A percentile compares a stretch with the other conserved stretches of the same genome.
Evolutionary conservation across 2,888 invertebrate genomes (phyloP).

Genomic region (Cotesia congregata): DNA sequence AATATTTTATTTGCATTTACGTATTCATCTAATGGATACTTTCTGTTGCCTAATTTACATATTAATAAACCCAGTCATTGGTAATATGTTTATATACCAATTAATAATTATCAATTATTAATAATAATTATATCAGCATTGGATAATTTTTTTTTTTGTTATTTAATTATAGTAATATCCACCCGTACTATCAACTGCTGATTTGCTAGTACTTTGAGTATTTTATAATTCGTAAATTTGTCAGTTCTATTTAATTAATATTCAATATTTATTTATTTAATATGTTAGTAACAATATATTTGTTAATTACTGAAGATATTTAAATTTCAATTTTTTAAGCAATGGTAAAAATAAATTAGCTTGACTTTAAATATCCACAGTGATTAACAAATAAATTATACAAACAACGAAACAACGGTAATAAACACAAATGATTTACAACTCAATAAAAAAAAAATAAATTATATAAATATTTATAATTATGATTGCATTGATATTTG

Average conservation of each 20-base stretch:
- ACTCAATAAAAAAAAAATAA: not conserved
- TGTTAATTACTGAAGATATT: constrained; percentile 24
- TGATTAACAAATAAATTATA: constrained; percentile 5
- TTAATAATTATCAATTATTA: constrained; percentile 29
- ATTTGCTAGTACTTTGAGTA: constrained; percentile 1
- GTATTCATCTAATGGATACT: constrained; percentile 65
- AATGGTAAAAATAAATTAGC: constrained; percentile 66
- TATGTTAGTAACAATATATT: not conserved
- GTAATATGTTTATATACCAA: constrained; percentile 47
- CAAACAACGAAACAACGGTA: not conserved
- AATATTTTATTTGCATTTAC: constrained; percentile 51
- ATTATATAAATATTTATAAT: not conserved
- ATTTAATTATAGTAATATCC: not conserved
- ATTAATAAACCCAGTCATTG: constrained; percentile 58
- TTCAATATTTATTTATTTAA: constrained; percentile 10
- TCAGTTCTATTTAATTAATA: constrained; percentile 17
- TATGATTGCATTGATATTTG: not conserved
- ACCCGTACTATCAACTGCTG: not conserved
- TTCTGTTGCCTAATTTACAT: constrained; percentile 68
- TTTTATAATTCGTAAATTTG: not conserved
- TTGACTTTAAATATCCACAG: constrained; percentile 45
- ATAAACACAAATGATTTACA: not conserved
- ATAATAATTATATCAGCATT: constrained; percentile 57
- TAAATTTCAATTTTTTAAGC: constrained; percentile 50
- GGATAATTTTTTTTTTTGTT: constrained; percentile 4